Evolutionary conservation across 2,113 vertebrate genomes (phyloP).

Genomic region (Equus przewalskii): DNA sequence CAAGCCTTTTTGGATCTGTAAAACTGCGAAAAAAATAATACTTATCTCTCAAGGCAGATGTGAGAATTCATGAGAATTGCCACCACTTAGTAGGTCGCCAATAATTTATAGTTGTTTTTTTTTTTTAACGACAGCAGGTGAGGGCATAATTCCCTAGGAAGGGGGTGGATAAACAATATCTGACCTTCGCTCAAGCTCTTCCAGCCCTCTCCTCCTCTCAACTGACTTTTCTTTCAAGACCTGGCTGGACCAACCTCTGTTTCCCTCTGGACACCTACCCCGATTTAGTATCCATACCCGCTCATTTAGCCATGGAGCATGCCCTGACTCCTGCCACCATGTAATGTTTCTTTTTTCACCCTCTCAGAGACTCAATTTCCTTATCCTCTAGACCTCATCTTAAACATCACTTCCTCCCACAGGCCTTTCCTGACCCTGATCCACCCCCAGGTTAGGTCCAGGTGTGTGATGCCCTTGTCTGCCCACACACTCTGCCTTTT

Average conservation of each 20-base stretch:
- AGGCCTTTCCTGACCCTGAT: constrained; percentile 34
- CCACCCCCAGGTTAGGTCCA: constrained; percentile 2
- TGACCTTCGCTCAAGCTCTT: constrained; percentile 21
- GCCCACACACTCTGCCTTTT: constrained; percentile 26
- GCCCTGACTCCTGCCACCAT: neutral
- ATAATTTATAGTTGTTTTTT: neutral
- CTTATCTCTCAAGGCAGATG: neutral
- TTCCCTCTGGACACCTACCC: neutral
- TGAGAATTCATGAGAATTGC: neutral
- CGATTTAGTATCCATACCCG: neutral
- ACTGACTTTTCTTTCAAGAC: neutral
- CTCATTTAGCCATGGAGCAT: neutral
- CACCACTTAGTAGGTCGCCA: neutral
- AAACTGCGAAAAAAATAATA: neutral
- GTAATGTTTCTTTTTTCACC: neutral
- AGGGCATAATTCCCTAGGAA: neutral
- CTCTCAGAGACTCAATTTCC: neutral
- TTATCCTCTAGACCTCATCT: constrained; percentile 25
- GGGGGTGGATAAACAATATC: neutral
- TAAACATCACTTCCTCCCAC: neutral
- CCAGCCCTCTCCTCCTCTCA: neutral
- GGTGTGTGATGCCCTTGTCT: neutral
- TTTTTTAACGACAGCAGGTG: neutral
- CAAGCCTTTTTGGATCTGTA: neutral
- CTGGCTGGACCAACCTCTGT: too few species aligned